These are phyloP conservation scores for Caenorhabditis sp. DNA, from an alignment of 2,888 invertebrate species.

Conservation along the genomic window DNA sequence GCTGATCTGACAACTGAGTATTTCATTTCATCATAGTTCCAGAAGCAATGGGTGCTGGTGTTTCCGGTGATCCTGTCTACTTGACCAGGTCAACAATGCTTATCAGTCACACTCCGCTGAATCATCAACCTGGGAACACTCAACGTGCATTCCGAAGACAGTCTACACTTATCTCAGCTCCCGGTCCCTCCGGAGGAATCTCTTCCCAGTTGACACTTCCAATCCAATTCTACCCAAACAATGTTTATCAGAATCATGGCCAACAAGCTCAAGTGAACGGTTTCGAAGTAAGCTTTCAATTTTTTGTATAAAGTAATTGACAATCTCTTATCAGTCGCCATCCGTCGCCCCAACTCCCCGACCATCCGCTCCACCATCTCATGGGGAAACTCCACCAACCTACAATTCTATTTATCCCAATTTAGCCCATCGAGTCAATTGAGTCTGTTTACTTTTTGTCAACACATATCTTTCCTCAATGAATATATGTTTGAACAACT, in stretches of 20 bases:
- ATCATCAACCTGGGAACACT: not conserved
- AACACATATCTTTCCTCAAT: not conserved
- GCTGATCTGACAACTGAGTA: too few relatives aligned
- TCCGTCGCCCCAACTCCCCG: not conserved
- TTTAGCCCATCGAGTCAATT: constrained; percentile 30
- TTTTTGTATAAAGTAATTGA: not conserved
- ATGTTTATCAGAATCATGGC: constrained; percentile 56
- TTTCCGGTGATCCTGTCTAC: constrained; percentile 49
- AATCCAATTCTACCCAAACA: constrained; percentile 58
- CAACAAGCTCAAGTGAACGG: constrained; percentile 25
- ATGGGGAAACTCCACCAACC: constrained; percentile 37
- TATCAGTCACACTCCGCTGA: constrained; percentile 52
- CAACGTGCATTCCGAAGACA: constrained; percentile 50
- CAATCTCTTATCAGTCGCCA: not conserved
- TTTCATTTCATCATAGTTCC: constrained; percentile 3
- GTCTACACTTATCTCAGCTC: constrained; percentile 34
- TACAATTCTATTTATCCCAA: constrained; percentile 48
- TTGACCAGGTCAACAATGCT: constrained; percentile 58
- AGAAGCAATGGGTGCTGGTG: constrained; percentile 46
- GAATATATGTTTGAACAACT: constrained; percentile 18
- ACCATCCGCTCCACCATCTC: constrained; percentile 16
- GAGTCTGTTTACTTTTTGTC: not conserved
- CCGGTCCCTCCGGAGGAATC: constrained; percentile 20
- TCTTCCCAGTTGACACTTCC: constrained; percentile 52
- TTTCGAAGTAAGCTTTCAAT: constrained; percentile 17